Evolutionary conservation across 1,140 invertebrate genomes (phyloP).

Genomic region (Anastrepha obliqua): DNA sequence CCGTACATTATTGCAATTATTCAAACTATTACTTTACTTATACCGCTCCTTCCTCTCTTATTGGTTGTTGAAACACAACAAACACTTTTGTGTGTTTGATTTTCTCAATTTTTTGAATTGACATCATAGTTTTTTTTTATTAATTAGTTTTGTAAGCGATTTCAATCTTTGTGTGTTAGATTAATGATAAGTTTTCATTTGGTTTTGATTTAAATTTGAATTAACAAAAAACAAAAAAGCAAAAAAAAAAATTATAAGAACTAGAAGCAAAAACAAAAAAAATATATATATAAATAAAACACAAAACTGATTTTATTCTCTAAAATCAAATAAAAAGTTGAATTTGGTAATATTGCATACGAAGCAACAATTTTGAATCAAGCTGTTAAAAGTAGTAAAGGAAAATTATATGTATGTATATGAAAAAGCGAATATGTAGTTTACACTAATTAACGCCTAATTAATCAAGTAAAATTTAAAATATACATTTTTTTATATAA

Average conservation of each 20-base stretch:
- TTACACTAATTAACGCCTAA: constrained; percentile 21
- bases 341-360: constrained; percentile 14
- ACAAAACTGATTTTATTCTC: neutral
- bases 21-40: neutral
- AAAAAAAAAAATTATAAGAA: neutral
- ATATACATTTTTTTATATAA: constrained; percentile 16
- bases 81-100: neutral
- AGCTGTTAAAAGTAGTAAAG: constrained; percentile 20
- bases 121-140: constrained; percentile 18
- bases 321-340: constrained; percentile 32
- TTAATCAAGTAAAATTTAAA: constrained; percentile 20
- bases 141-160: constrained; percentile 50
- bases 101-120: neutral
- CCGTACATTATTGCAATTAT: constrained; percentile 43
- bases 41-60: neutral
- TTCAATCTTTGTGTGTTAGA: constrained; percentile 22
- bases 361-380: constrained; percentile 24
- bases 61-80: neutral
- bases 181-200: constrained; percentile 45
- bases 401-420: neutral
- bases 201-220: neutral
- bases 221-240: neutral
- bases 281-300: neutral
- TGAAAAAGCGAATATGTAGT: neutral
- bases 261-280: neutral